Percentiles rank a stretch among this genome's conserved stretches.
Evolutionary conservation across 2,113 vertebrate species (phyloP).

Genomic region (Nansenia antarctica): DNA sequence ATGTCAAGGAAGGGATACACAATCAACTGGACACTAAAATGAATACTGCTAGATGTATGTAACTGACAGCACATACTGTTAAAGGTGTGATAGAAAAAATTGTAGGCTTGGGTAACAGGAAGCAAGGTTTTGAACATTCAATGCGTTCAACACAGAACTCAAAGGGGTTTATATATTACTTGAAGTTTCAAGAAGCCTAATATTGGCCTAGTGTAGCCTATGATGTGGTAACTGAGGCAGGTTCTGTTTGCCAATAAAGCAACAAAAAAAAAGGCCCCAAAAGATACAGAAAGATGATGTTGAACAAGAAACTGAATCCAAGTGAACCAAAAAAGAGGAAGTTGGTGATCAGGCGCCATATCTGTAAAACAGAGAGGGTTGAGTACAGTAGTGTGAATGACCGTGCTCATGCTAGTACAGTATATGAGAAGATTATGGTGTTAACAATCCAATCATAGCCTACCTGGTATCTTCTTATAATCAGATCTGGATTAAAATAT

Average conservation of each 20-base stretch:
- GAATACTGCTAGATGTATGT: not conserved
- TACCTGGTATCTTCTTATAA: slow-evolving; percentile 84
- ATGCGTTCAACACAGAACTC: not conserved
- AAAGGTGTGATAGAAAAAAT: not conserved
- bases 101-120: not conserved
- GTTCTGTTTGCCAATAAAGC: not conserved
- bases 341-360: slow-evolving; percentile 87
- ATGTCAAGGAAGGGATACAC: slow-evolving; percentile 68
- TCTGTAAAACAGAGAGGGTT: slow-evolving; percentile 66
- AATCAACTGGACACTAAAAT: slow-evolving; percentile 27
- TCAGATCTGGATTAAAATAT: slow-evolving; percentile 86
- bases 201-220: too few species aligned
- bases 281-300: slow-evolving; percentile 92
- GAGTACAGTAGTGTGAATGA: not conserved
- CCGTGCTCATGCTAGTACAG: not conserved
- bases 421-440: not conserved
- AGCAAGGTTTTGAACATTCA: not conserved
- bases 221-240: too few species aligned
- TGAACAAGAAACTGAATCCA: slow-evolving; percentile 88
- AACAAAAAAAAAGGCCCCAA: not conserved
- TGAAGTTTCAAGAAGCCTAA: too few species aligned
- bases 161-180: too few species aligned
- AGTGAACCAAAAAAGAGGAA: slow-evolving; percentile 88
- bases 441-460: slow-evolving; percentile 11
- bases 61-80: too few species aligned